Conservation (phyloP, 2,113 vertebrate species). For the Prinia subflava region DNA sequence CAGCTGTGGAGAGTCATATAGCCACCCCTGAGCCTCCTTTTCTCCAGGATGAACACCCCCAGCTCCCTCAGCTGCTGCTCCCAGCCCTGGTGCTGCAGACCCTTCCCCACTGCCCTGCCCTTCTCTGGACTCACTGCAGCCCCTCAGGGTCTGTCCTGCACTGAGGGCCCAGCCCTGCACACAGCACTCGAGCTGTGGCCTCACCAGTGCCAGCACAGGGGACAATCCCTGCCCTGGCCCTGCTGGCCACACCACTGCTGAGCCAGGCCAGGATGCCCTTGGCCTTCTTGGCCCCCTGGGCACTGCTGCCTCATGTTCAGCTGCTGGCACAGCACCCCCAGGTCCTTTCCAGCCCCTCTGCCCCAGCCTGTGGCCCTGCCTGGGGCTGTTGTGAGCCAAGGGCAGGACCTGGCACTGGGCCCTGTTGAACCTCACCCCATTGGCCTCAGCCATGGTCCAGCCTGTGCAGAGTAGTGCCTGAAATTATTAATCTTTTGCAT, state of each 20-base stretch:
- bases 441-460: not conserved
- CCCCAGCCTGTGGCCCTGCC: not conserved
- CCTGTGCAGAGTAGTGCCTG: not conserved
- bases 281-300: not conserved
- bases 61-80: not conserved
- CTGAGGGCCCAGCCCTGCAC: not conserved
- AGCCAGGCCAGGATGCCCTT: not conserved
- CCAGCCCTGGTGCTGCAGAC: not conserved
- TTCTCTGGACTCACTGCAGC: not conserved
- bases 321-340: not conserved
- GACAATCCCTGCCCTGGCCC: not conserved
- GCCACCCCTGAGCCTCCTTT: not conserved
- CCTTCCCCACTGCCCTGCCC: not conserved
- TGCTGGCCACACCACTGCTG: not conserved
- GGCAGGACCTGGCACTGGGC: fast-evolving
- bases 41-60: no score
- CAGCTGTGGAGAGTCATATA: fast-evolving
- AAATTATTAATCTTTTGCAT: not conserved
- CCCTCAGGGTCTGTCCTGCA: not conserved
- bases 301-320: not conserved
- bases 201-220: not conserved
- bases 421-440: not conserved
- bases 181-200: not conserved
- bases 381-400: not conserved
- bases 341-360: not conserved